Evolutionary conservation across 53 echinoderm and acorn worm genomes (phyloP).

Genomic region (Echinarachnius parma): DNA sequence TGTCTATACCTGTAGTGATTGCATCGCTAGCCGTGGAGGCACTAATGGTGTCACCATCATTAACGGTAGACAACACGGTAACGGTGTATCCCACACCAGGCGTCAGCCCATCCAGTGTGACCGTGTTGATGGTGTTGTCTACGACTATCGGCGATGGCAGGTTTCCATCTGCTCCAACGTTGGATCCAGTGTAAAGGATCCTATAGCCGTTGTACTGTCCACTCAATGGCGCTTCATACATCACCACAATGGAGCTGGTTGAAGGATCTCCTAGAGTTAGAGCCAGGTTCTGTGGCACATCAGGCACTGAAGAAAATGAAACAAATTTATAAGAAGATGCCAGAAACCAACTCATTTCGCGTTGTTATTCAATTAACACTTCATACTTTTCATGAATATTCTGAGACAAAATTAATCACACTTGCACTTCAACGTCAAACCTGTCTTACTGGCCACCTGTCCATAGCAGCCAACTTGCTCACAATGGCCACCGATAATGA

Average conservation of each 20-base stretch:
- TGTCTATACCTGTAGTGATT: slow-evolving; percentile 29
- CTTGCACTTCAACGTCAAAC: too few species aligned
- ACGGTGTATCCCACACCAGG: slow-evolving; percentile 17
- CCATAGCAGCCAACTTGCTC: too few species aligned
- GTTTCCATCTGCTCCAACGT: slow-evolving; percentile 2
- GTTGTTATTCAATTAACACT: not conserved
- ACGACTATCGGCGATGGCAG: slow-evolving; percentile 2
- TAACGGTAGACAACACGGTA: not conserved
- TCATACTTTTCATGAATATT: too few species aligned
- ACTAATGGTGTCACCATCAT: not conserved
- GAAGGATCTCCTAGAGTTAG: slow-evolving; percentile 1
- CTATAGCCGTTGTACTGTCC: not conserved
- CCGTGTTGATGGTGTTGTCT: not conserved
- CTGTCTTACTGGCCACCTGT: too few species aligned
- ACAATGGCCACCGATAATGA: too few species aligned
- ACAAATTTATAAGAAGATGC: too few species aligned
- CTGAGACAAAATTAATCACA: too few species aligned
- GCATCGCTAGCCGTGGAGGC: not conserved
- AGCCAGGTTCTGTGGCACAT: not conserved
- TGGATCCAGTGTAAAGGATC: slow-evolving; percentile 1
- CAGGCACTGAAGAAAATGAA: not conserved
- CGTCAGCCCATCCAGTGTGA: slow-evolving; percentile 6
- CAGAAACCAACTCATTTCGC: not conserved
- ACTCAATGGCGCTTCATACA: not conserved
- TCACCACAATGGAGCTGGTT: not conserved